Evolutionary conservation across 2,888 invertebrate species (phyloP), one percentile per base, ranked within the genome.

Genomic region (Himalopsyche anomala): DNA sequence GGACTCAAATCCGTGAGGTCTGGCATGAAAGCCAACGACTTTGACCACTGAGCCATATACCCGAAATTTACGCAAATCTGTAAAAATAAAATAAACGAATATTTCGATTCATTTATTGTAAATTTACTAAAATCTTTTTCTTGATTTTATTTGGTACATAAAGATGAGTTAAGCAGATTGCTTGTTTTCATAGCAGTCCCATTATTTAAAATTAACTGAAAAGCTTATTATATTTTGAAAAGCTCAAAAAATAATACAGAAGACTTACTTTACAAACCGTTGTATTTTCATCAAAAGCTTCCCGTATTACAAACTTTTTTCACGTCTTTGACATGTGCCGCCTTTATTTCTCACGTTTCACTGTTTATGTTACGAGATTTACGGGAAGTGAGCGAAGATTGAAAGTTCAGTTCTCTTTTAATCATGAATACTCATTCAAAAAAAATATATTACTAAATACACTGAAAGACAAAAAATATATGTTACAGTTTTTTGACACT

Each of bases 261-360:
- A 74, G 74, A 74, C 74, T 74, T 74, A 74, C 36, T 74, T 51
- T 74, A 74, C 74, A 15, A 74, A 38, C 74, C 74, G 36, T 74
- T 74, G 74, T 74, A 74, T 38, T 74, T 74, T 74, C 38, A 74
- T 38, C 74, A 74, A 74, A 74, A 74, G 74, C 74, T 74, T 74
- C 36, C 74, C 19, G 38, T 74, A 74, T 74, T 74, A 74, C 74
- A 1, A 74, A 74, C 74, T 74, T 74, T 74, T 74, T 74, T 74
- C 36, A 74, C 36, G 80, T 45, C 45, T 51, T 80, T 80, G 80
- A 80, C 45, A 80, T 74, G 80, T 62, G 55, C 86, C 86, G 86
- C 86, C 84, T 82, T 84, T 80, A 84, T 80, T 82, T 86, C 86
- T 86, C 86, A 82, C 86, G 80, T 86, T 86, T 82, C 86, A 86